Conservation (phyloP, 2,888 invertebrate genomes). For the Pristionchus entomophagus region DNA sequence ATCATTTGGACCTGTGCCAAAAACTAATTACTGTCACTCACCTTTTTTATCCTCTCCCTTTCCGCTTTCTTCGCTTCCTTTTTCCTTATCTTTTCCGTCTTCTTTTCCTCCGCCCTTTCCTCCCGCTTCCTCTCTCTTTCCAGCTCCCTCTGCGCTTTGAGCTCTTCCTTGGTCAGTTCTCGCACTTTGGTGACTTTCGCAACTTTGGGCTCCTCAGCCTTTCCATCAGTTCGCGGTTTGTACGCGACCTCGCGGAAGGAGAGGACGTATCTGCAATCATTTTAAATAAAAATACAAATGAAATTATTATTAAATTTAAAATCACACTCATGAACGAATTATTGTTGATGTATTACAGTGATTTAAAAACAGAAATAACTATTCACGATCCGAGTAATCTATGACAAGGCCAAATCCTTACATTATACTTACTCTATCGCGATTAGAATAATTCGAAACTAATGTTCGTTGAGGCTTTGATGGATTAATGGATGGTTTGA, state of each 20-base stretch:
- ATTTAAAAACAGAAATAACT: background rate
- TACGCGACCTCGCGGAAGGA: constrained; percentile 19
- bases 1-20: background rate
- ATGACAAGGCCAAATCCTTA: too few relatives aligned
- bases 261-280: constrained; percentile 36
- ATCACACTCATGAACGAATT: background rate
- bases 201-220: background rate
- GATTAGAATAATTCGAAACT: background rate
- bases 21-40: background rate
- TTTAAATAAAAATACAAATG: background rate
- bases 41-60: background rate
- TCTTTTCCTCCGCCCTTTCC: constrained; percentile 12
- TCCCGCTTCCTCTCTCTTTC: constrained; percentile 15
- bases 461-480: background rate
- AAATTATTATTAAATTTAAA: background rate
- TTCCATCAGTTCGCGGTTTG: constrained; percentile 21
- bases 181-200: too few relatives aligned
- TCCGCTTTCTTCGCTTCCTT: constrained; percentile 17
- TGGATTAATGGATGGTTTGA: background rate
- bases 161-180: constrained; percentile 10
- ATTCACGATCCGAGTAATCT: background rate
- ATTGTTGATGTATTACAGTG: background rate
- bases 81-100: background rate
- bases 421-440: too few relatives aligned
- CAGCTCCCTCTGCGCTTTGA: background rate